phyloP scores from a whole-genome alignment of 2,797 vertebrate genomes.

The Sebastes minor region DNA sequence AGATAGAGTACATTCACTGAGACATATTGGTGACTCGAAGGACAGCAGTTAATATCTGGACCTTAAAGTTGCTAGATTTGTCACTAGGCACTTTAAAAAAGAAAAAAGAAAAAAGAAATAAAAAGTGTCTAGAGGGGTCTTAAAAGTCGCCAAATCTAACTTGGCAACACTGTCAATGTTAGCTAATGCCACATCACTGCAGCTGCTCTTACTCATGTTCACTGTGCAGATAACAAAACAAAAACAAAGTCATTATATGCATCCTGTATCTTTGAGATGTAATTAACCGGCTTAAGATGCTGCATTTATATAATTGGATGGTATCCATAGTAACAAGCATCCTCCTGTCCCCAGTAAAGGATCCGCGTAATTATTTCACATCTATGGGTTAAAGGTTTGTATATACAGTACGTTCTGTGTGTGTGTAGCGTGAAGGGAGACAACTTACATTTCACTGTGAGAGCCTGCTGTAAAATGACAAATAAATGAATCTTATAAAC shows the following conservation, averaged over 20 bases:
- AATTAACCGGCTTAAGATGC: conserved; percentile 11
- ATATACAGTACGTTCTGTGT: neutral
- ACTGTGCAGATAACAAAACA: neutral
- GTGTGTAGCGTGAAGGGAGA: neutral
- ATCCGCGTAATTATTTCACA: neutral
- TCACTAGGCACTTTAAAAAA: neutral
- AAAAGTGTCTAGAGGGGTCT: neutral
- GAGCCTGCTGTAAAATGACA: neutral
- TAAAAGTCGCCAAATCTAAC: neutral
- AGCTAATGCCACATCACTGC: neutral
- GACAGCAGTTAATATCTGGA: neutral
- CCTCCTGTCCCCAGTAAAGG: neutral
- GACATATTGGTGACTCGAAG: neutral
- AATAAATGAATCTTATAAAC: neutral
- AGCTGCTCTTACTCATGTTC: neutral
- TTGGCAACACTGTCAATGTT: neutral
- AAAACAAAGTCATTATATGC: conserved; percentile 14
- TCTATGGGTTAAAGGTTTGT: neutral
- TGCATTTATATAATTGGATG: neutral
- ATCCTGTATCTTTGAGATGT: neutral
- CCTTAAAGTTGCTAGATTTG: neutral
- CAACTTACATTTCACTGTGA: neutral
- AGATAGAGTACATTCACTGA: neutral
- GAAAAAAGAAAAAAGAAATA: no score
- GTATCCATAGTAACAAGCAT: conserved; percentile 48